Evolutionary conservation across 2,888 invertebrate species (phyloP), one percentile per base, ranked within the genome.

Genomic region (Nymphalis c-album): DNA sequence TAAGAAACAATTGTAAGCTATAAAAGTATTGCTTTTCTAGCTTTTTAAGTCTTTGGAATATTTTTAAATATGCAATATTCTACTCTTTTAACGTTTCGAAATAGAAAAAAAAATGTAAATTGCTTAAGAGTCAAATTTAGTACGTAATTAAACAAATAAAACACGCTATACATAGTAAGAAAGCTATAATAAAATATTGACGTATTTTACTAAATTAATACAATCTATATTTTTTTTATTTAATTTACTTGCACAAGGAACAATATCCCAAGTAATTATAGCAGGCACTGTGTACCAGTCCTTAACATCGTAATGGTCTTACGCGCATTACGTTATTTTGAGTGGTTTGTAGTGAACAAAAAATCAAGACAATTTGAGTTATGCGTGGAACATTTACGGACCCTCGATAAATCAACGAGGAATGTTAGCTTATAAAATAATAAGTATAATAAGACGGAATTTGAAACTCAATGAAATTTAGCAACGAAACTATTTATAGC

Each of bases 241-340:
- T n/a, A 18, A 18, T 8, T n/a, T 48, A n/a, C 48, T 47, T 13
- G 16, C 6, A n/a, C 47, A 18, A 17, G 17, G 5, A 45, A 55
- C 26, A 4, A 51, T 63, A 46, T 7, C 6, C 17, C 18, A 7
- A 17, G 7, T n/a, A 40, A 50, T 18, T 46, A 53, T 63, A 68
- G 71, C 67, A 64, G 7, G 57, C 73, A 72, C 74, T 83, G 82
- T 81, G 73, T 73, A 63, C 69, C 35, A 47, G 57, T 64, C 77
- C 68, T 77, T 72, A 75, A 72, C 70, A 75, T 73, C 71, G 77
- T 86, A 87, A 87, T 86, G 80, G 80, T 74, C 82, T 80, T 84
- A 86, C 81, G 82, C 82, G 78, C 84, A 85, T 87, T 87, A 86
- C 82, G 82, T 82, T 85, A 84, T 85, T 86, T 85, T 82, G 83